Base-by-base conservation (phyloP, 2,888 invertebrate genomes). In the Eupithecia subfuscata region DNA sequence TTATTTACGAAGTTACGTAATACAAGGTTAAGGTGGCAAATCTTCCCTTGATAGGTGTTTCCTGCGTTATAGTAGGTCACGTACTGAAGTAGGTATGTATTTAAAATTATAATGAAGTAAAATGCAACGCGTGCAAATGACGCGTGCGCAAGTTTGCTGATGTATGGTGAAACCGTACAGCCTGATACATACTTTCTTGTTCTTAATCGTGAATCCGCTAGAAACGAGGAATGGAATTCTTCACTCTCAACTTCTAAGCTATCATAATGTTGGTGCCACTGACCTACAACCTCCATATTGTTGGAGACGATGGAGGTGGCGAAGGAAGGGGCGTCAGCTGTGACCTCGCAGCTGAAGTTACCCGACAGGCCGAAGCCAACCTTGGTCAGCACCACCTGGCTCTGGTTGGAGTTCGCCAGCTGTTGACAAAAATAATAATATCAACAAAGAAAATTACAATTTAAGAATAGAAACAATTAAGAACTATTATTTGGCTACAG, bases 261-360 rank as follows among this genome's bases (percentile, higher is more conserved):
- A 18, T 18, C 25, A 34, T 34, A 48, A 63, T 63, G 30, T 16
- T 82, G 9, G 16, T 45, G 6, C n/a, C 8, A 92, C 97, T 96
- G 91, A 97, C 97, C 96, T 75, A 97, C 96, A 86, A 97, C 97
- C 84, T 96, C 96, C 95, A 97, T 96, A 79, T 95, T 96, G 81
- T 96, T 96, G 80, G 95, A 95, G 69, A 95, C 96, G 76, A 95
- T 95, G 73, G 96, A 95, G 0, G 97, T 97, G 77, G 96, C 96
- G 85, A 96, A 97, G 37, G 96, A 95, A 11, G 97, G 97, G 3
- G 96, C 96, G 84, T 97, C 97, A 63, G 96, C 96, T 8, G 96
- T 96, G 76, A 97, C 96, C 89, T 97, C 97, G 84, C 97, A 97
- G 89, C 96, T 96, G 91, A 97, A 96, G 92, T 96, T 96, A 25